Conservation (phyloP, 1,140 invertebrate species). For the Atopsyche davidsoni region DNA sequence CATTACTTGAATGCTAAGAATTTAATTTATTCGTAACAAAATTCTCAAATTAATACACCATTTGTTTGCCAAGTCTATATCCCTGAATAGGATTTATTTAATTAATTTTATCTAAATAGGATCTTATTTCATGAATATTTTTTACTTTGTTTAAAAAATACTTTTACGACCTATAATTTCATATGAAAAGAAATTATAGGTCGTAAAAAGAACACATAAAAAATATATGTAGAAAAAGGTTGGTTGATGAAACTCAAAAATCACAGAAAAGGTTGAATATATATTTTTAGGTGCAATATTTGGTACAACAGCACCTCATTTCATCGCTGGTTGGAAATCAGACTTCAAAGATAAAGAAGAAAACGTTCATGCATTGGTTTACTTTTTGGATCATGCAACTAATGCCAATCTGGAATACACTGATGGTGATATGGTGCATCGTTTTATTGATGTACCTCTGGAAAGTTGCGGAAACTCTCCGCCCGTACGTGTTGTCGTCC, state of each 20-base stretch:
- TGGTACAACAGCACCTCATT: constrained; percentile 67
- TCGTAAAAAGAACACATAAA: background rate
- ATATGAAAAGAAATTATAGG: too few relatives aligned
- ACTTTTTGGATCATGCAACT: constrained; percentile 68
- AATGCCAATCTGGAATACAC: constrained; percentile 50
- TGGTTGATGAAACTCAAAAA: too few relatives aligned
- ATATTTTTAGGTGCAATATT: constrained; percentile 59
- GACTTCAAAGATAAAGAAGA: constrained; percentile 72
- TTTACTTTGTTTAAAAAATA: too few relatives aligned
- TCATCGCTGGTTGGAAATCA: constrained; percentile 76
- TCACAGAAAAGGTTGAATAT: background rate
- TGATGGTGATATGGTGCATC: constrained; percentile 41
- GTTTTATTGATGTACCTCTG: constrained; percentile 73
- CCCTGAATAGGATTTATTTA: too few relatives aligned
- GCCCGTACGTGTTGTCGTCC: constrained; percentile 62
- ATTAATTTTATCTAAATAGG: too few relatives aligned
- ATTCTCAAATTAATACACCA: too few relatives aligned
- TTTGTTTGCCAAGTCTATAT: too few relatives aligned
- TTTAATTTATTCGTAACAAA: too few relatives aligned
- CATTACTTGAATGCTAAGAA: too few relatives aligned
- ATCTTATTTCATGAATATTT: too few relatives aligned
- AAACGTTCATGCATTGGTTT: constrained; percentile 65
- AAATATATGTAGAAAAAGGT: too few relatives aligned
- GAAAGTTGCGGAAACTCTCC: constrained; percentile 65
- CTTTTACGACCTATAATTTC: too few relatives aligned